Base-by-base conservation (phyloP, 2,113 vertebrate genomes). In the Enhydra lutris region DNA sequence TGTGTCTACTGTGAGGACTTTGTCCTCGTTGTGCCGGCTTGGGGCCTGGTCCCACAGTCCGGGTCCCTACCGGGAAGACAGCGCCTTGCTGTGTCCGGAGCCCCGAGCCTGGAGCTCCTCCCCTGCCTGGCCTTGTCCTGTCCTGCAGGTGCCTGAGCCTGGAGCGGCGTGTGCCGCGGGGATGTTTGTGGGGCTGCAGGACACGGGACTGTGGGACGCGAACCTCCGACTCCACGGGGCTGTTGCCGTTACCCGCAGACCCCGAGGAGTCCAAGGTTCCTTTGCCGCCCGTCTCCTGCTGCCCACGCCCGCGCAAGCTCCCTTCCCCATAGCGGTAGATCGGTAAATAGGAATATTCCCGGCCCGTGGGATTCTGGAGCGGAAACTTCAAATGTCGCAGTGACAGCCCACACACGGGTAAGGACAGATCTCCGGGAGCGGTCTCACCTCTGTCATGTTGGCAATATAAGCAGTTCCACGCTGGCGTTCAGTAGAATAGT, bases 21-120 rank as follows among this genome's bases (percentile, higher is more conserved):
- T 65, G 17, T 67, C 34, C 1, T 69, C 23, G 20, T 23, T n/a
- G 29, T 31, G 7, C 73, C 73, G 39, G 10, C 23, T 34, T 1
- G 31, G 57, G 47, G 23, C 14, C 4, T n/a, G 55, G 39, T 12
- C 29, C 65, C 34, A 18, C 65, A 67, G 15, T 69, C 65, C 31
- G 34, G 71, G 71, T 74, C 71, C 23, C 1, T 74, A 3, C 0
- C 6, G 9, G 69, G 23, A 11, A 42, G 11, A 42, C 0, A 39
- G 73, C 1, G 6, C 39, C 73, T 76, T 24, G 18, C 29, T 47
- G 29, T 9, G 17, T 34, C 57, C 15, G 3, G 24, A 52, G 42
- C 18, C 31, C 39, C 0, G 0, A 4, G 10, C 13, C 15, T 18
- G 0, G 4, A 7, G 26, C 8, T 5, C 39, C n/a, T 23, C 13